Conservation (phyloP, 2,797 vertebrate species). For the Premnoplex brunnescens region DNA sequence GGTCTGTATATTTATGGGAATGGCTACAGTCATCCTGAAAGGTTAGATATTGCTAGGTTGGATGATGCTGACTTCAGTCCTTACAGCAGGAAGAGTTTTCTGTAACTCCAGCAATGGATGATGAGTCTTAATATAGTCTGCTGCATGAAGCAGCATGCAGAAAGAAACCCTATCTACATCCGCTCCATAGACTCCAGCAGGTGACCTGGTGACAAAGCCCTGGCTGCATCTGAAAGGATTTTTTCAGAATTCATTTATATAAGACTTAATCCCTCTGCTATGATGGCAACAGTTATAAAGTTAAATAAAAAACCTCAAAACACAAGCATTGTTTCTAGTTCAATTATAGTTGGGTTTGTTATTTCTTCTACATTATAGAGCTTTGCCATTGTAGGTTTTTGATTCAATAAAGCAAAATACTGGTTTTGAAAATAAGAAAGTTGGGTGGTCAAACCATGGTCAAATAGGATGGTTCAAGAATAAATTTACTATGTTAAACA, state of each 20-base stretch:
- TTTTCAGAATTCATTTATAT: not conserved
- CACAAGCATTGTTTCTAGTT: not conserved
- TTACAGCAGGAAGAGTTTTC: not conserved
- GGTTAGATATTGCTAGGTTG: not conserved
- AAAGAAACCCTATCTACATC: fast-evolving
- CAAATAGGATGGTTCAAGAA: not conserved
- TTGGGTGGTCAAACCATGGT: not conserved
- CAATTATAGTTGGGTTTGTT: not conserved
- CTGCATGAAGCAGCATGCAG: not conserved
- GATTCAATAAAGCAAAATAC: not conserved
- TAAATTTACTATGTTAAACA: not conserved
- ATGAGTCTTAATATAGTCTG: not conserved
- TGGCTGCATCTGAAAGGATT: not conserved
- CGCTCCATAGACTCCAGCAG: not conserved
- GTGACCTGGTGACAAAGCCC: not conserved
- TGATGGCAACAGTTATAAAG: not conserved
- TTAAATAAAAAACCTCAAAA: not conserved
- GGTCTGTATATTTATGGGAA: not conserved
- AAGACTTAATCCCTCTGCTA: not conserved
- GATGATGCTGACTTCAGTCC: not conserved
- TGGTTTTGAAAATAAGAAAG: not conserved
- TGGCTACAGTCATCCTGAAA: not conserved
- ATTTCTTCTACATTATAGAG: not conserved
- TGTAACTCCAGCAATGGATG: not conserved
- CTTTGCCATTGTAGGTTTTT: not conserved